Conservation (phyloP, 1,140 invertebrate genomes). For the Zaprionus africanus region DNA sequence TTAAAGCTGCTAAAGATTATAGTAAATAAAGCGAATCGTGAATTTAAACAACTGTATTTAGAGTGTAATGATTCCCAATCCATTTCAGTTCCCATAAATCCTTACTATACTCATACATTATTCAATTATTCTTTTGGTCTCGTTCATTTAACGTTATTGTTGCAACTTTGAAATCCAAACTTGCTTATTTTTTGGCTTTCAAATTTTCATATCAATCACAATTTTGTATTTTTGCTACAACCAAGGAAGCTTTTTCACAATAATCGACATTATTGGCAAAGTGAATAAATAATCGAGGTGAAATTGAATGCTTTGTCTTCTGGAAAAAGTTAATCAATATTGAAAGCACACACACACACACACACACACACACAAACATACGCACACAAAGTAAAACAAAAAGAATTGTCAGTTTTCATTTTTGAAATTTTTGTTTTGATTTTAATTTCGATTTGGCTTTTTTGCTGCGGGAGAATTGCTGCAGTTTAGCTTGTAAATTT, state of each 20-base stretch:
- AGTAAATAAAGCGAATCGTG: no score
- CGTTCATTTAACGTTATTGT: neutral
- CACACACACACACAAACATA: neutral
- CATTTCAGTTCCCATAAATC: neutral
- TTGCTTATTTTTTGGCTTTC: neutral
- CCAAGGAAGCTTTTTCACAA: neutral
- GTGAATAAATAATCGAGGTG: slow-evolving; percentile 4
- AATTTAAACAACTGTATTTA: no score
- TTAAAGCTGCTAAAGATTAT: no score
- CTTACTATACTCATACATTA: neutral
- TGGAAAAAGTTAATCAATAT: slow-evolving; percentile 24
- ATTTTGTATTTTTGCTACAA: neutral
- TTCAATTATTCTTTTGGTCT: neutral
- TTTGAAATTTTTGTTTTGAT: slow-evolving; percentile 19
- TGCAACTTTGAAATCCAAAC: neutral
- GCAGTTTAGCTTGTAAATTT: slow-evolving; percentile 54
- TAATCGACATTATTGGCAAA: neutral
- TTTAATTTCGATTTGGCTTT: neutral
- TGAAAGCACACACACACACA: neutral
- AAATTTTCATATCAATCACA: neutral
- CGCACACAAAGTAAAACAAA: neutral
- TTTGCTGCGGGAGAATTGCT: slow-evolving; percentile 23
- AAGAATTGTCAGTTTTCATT: slow-evolving; percentile 12
- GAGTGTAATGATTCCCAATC: no score
- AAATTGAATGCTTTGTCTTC: slow-evolving; percentile 8